These are phyloP conservation scores for Scaptomyza caliginosa DNA, from an alignment of 2,888 invertebrate genomes.

Conservation along the genomic window DNA sequence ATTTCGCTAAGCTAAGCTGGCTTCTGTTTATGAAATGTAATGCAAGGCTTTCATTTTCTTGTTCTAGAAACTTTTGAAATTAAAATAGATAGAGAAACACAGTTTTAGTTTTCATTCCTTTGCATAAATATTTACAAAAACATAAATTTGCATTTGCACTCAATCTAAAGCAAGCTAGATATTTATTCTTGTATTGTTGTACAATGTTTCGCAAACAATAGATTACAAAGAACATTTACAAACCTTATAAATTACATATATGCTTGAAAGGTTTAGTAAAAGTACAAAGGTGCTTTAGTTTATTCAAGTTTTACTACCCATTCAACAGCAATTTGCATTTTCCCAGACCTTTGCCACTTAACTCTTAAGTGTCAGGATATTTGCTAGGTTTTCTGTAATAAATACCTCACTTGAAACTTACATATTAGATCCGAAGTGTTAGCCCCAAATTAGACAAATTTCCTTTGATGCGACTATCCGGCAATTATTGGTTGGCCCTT, in stretches of 20 bases:
- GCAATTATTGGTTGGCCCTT: conserved; percentile 18
- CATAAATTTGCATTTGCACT: conserved; percentile 2
- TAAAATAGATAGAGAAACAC: neutral
- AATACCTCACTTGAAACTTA: conserved; percentile 20
- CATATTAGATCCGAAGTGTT: conserved; percentile 9
- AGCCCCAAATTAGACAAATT: conserved; percentile 60
- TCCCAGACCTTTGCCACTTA: neutral
- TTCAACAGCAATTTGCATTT: neutral
- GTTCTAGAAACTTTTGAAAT: neutral
- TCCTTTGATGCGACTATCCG: conserved; percentile 22
- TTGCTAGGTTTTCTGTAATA: neutral
- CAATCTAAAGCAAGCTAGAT: no score
- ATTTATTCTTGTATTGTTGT: conserved; percentile 1
- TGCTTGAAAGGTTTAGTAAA: neutral
- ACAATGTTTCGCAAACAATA: neutral
- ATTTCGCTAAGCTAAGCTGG: conserved; percentile 19
- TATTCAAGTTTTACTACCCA: neutral
- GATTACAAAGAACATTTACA: neutral
- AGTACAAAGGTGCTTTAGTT: neutral
- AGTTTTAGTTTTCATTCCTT: neutral
- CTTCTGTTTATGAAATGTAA: conserved; percentile 25
- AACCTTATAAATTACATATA: neutral
- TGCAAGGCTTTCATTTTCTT: conserved; percentile 17
- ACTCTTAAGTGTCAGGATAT: neutral
- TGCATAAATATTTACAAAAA: conserved; percentile 15